Evolutionary conservation across 2,797 vertebrate genomes (phyloP), one percentile per base, ranked within the genome.

Genomic region (Acomys russatus): DNA sequence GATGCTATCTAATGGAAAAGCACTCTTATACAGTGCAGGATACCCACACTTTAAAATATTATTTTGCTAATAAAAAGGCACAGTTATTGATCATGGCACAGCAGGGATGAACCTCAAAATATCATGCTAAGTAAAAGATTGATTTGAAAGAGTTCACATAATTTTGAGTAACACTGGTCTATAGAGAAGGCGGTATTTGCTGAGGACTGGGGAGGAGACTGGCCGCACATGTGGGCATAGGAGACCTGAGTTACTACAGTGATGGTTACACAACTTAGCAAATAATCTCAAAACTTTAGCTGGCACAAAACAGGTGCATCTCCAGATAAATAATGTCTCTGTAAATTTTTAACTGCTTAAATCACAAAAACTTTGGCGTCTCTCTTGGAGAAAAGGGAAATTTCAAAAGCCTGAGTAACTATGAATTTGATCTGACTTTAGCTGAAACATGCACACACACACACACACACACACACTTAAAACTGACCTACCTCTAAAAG

Each of bases 321-420:
- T 96, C 74, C 28, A 66, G 11, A 35, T 68, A 93, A 64, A 38
- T n/a, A 84, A 89, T 20, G 80, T 18, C 14, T 89, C 33, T 61
- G 5, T 92, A 85, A 90, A 82, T 76, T 6, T 3, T 64, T 70
- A 59, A 18, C 12, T 79, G 12, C 71, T 92, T 30, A 78, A 77
- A 84, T 85, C 38, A 90, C 76, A 82, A 38, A 68, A 83, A 66
- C 35, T 78, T 80, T 63, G 33, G 61, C 51, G 54, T 87, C 49
- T 49, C 28, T 88, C 35, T 18, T 80, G 9, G 86, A 83, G 44
- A 23, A 93, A 91, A 77, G 74, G 23, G 10, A 91, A 73, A 9
- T 79, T n/a, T 74, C n/a, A 76, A 94, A 84, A 89, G 4, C 10
- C 6, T 35, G 23, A 92, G 59, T 44, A 91, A 89, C 64, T 83